A percentile compares a stretch with the other conserved stretches of the same genome.
These are phyloP conservation scores for Tipula confusa DNA, from an alignment of 2,888 invertebrate genomes.

Conservation along the genomic window DNA sequence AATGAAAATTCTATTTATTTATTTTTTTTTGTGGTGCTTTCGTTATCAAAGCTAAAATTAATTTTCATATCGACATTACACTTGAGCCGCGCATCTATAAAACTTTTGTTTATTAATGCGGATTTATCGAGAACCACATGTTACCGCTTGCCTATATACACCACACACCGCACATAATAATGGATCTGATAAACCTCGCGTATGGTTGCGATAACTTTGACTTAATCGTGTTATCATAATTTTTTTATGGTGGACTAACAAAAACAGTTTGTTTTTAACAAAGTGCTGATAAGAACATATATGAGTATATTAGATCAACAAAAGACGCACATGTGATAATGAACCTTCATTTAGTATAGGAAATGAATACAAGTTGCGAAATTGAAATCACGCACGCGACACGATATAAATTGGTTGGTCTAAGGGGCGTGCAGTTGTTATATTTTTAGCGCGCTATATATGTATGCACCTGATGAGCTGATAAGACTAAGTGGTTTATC, in stretches of 20 bases:
- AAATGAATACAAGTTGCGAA: slow-evolving; percentile 12
- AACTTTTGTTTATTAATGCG: slow-evolving; percentile 15
- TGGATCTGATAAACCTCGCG: background rate
- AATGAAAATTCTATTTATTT: background rate
- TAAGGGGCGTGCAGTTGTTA: background rate
- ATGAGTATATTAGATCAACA: no score
- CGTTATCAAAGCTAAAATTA: background rate
- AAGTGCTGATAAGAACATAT: background rate
- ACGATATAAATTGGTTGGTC: background rate
- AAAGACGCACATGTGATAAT: background rate
- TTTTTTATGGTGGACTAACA: background rate
- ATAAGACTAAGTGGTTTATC: background rate
- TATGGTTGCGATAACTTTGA: background rate
- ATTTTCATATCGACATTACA: background rate
- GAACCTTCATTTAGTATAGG: background rate
- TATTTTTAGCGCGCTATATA: background rate
- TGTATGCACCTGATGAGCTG: background rate
- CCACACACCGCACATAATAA: background rate
- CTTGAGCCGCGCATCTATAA: slow-evolving; percentile 3
- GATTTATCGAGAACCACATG: background rate
- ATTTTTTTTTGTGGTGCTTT: background rate
- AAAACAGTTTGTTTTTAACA: no score
- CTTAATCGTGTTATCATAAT: background rate
- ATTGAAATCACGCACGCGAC: background rate
- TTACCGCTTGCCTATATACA: background rate